Conservation (phyloP, 2,888 invertebrate species). For the Pollenia labialis region DNA sequence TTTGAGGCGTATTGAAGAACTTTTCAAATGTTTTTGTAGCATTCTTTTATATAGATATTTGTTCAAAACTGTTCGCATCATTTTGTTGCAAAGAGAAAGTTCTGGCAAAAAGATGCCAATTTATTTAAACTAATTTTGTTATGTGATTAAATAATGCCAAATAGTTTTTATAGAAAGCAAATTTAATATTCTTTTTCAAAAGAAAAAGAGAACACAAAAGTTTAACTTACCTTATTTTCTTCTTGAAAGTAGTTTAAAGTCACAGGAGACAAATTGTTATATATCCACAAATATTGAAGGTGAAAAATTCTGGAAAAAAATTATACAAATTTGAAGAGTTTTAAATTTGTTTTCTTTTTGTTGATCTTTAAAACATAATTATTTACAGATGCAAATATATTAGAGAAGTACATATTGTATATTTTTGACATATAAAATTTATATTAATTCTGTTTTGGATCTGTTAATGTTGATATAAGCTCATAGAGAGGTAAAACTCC, state of each 20-base stretch:
- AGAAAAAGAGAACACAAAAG: neutral
- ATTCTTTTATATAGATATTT: slow-evolving; percentile 1
- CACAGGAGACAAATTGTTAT: neutral
- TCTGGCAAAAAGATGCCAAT: slow-evolving; percentile 26
- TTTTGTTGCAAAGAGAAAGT: slow-evolving; percentile 29
- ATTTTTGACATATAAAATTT: no score
- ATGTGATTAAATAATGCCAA: slow-evolving; percentile 17
- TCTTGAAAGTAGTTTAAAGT: neutral
- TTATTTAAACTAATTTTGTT: slow-evolving; percentile 31
- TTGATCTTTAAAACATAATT: no score
- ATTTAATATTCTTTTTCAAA: slow-evolving; percentile 21
- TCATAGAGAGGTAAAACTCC: no score
- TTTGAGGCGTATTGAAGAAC: slow-evolving; percentile 63
- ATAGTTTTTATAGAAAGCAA: slow-evolving; percentile 1
- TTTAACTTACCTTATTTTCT: slow-evolving; percentile 13
- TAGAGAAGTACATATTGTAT: no score
- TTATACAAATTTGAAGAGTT: neutral
- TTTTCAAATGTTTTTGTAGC: slow-evolving; percentile 38
- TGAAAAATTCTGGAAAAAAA: slow-evolving; percentile 13
- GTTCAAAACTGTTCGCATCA: slow-evolving; percentile 12
- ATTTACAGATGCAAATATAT: no score
- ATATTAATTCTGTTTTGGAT: no score
- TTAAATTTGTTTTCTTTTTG: no score
- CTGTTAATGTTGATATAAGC: no score
- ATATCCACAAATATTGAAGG: slow-evolving; percentile 24